Percentiles rank a stretch among this genome's conserved stretches.
These are phyloP conservation scores for Agonopterix arenella DNA, from an alignment of 2,888 invertebrate genomes.

Conservation along the genomic window DNA sequence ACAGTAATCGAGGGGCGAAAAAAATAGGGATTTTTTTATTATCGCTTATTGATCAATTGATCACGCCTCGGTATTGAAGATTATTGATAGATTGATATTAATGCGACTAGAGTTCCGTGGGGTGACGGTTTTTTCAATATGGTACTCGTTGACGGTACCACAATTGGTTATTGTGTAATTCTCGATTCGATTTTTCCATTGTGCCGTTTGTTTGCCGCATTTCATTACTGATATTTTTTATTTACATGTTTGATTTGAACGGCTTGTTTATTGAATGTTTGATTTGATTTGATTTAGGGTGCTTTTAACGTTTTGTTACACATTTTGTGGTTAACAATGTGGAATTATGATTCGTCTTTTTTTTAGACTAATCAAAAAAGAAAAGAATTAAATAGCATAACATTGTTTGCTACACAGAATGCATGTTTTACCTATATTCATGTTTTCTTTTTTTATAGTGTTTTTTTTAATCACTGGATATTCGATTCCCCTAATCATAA, in stretches of 20 bases:
- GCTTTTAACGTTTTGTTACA: conserved; percentile 22
- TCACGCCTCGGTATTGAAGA: conserved; percentile 68
- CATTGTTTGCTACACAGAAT: too few relatives aligned
- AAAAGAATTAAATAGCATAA: too few relatives aligned
- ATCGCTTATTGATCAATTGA: conserved; percentile 63
- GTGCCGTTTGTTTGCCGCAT: conserved; percentile 41
- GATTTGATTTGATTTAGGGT: conserved; percentile 22
- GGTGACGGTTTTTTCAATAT: conserved; percentile 61
- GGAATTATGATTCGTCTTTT: conserved; percentile 1
- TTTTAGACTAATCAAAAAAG: conserved; percentile 4
- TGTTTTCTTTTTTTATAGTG: too few relatives aligned
- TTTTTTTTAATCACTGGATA: neutral
- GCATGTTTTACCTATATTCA: too few relatives aligned
- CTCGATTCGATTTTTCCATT: conserved; percentile 41
- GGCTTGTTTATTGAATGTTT: conserved; percentile 25
- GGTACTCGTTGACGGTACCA: conserved; percentile 56
- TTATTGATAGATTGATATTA: conserved; percentile 75
- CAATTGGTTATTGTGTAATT: conserved; percentile 67
- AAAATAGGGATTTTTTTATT: conserved; percentile 52
- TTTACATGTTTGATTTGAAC: conserved; percentile 30
- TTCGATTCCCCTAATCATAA: neutral
- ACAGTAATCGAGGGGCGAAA: conserved; percentile 45
- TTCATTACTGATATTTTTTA: conserved; percentile 39
- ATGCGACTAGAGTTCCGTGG: conserved; percentile 44
- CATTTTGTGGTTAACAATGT: conserved; percentile 8